Percentiles rank a stretch among this genome's conserved stretches.
Evolutionary conservation across 2,113 vertebrate genomes (phyloP).

Genomic region (Nematolebias whitei): DNA sequence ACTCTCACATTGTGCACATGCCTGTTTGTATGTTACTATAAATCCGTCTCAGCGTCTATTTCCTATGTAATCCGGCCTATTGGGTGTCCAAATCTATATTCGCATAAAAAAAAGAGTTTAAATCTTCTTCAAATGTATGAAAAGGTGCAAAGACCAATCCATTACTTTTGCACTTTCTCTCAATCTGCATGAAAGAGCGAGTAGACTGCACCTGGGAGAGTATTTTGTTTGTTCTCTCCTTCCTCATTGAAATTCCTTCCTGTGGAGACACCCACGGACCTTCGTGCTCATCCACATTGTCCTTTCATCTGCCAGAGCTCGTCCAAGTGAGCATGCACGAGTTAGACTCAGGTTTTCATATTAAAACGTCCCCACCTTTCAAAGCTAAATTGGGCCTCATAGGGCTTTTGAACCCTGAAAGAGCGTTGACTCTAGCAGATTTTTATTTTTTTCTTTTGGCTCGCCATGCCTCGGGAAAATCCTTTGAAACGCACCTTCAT

Average conservation of each 20-base stretch:
- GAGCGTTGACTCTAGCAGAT: slow-evolving; percentile 29
- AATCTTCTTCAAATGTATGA: slow-evolving; percentile 9
- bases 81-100: slow-evolving; percentile 4
- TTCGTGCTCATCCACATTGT: slow-evolving; percentile 22
- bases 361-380: slow-evolving; percentile 54
- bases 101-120: neutral
- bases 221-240: slow-evolving; percentile 45
- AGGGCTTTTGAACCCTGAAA: slow-evolving; percentile 61
- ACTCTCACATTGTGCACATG: too few relatives aligned
- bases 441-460: slow-evolving; percentile 27
- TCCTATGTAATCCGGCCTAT: too few relatives aligned
- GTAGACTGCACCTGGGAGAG: slow-evolving; percentile 17
- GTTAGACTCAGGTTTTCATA: slow-evolving; percentile 52
- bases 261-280: slow-evolving; percentile 37
- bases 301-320: slow-evolving; percentile 56
- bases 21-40: too few relatives aligned
- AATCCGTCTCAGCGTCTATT: too few relatives aligned
- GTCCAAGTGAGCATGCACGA: slow-evolving; percentile 37
- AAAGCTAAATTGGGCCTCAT: slow-evolving; percentile 70
- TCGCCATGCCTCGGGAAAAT: slow-evolving; percentile 44
- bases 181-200: slow-evolving; percentile 58
- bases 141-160: neutral
- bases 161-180: slow-evolving; percentile 15
- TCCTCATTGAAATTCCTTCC: slow-evolving; percentile 53
- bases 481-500: slow-evolving; percentile 52